A percentile compares a stretch with the other conserved stretches of the same genome.
Evolutionary conservation across 2,888 invertebrate species (phyloP).

Genomic region (Elmis aenea): DNA sequence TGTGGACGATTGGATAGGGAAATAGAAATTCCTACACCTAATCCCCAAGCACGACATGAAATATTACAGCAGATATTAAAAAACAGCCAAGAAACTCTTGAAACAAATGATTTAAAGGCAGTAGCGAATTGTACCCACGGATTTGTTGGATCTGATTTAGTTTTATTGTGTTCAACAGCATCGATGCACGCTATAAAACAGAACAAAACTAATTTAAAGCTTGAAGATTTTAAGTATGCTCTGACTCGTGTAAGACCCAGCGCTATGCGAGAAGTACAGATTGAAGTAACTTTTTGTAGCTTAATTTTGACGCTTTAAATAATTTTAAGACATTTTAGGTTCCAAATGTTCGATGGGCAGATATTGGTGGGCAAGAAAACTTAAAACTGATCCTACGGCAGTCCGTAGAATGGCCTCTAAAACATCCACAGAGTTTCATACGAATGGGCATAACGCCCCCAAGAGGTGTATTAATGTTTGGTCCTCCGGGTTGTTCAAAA

Average conservation of each 20-base stretch:
- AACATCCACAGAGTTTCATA: constrained; percentile 75
- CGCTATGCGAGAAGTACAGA: constrained; percentile 84
- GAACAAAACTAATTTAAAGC: constrained; percentile 28
- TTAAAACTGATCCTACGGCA: constrained; percentile 82
- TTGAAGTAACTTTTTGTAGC: constrained; percentile 63
- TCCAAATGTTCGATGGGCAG: constrained; percentile 85
- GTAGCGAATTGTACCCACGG: constrained; percentile 77
- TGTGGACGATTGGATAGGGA: constrained; percentile 78
- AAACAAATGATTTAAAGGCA: constrained; percentile 52
- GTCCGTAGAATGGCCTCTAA: constrained; percentile 91
- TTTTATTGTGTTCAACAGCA: constrained; percentile 71
- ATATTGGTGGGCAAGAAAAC: constrained; percentile 87
- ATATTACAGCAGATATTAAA: constrained; percentile 64
- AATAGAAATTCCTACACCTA: constrained; percentile 74
- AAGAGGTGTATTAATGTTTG: constrained; percentile 87
- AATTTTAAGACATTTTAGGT: constrained; percentile 23
- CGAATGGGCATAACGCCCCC: constrained; percentile 82
- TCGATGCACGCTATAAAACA: constrained; percentile 57
- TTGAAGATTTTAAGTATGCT: constrained; percentile 59
- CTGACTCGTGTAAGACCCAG: constrained; percentile 73
- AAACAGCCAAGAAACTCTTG: constrained; percentile 54
- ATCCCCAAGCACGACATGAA: constrained; percentile 57
- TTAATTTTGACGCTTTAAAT: neutral
- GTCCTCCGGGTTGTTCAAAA: constrained; percentile 97
- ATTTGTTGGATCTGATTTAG: constrained; percentile 85